These are phyloP conservation scores for Nixonia krombeini DNA, from an alignment of 1,140 invertebrate species.

Conservation along the genomic window DNA sequence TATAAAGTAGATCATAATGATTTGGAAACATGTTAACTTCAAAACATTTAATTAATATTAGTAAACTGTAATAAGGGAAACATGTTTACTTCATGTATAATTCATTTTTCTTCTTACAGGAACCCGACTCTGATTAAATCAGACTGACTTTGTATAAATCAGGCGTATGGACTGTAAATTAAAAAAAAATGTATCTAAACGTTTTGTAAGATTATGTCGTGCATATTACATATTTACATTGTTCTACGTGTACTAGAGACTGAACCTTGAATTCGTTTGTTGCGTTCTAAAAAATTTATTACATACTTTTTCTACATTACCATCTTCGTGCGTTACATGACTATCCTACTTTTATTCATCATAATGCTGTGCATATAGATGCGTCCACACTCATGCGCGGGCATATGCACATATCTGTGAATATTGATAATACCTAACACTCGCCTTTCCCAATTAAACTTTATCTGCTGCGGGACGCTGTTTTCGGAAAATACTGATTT, in stretches of 20 bases:
- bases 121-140: conserved; percentile 62
- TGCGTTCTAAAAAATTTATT: conserved; percentile 3
- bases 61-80: neutral
- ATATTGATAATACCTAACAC: too few species aligned
- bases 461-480: conserved; percentile 24
- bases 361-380: neutral
- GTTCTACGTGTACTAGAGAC: neutral
- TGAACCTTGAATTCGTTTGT: conserved; percentile 10
- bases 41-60: neutral
- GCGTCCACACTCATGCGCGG: too few species aligned
- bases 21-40: too few species aligned
- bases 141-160: conserved; percentile 1
- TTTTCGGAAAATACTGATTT: conserved; percentile 59
- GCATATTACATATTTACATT: neutral
- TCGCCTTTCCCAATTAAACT: conserved; percentile 19
- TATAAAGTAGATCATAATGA: too few species aligned
- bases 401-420: too few species aligned
- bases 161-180: neutral
- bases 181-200: conserved; percentile 15
- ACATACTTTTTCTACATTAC: conserved; percentile 3
- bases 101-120: conserved; percentile 52
- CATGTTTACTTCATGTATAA: conserved; percentile 8
- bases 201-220: too few species aligned
- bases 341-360: neutral
- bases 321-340: too few species aligned